A percentile compares a stretch with the other conserved stretches of the same genome.
phyloP scores from a whole-genome alignment of 2,113 vertebrate genomes.

The Pogonocichla stellata region DNA sequence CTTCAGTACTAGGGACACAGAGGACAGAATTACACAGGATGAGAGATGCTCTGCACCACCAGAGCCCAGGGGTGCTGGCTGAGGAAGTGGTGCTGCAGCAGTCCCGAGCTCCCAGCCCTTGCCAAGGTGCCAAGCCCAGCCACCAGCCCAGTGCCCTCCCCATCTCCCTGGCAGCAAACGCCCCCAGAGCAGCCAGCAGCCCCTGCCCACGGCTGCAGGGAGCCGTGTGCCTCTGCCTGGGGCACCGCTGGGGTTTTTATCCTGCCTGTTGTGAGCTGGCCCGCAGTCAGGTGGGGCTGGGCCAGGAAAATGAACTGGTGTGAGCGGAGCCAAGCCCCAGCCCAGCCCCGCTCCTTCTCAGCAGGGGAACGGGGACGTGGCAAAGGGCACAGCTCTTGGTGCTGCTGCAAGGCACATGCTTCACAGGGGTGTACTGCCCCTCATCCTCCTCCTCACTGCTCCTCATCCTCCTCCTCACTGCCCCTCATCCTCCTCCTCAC shows the following conservation, averaged over 20 bases:
- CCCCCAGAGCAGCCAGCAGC: background rate
- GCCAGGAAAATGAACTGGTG: slow-evolving; percentile 58
- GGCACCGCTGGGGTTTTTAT: background rate
- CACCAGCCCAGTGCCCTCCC: accelerated
- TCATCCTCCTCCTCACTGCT: background rate
- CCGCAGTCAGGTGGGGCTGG: slow-evolving; percentile 15
- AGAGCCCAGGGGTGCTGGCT: background rate
- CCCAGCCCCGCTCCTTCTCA: slow-evolving; percentile 6
- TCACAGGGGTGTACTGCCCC: background rate
- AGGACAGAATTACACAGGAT: background rate
- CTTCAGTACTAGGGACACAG: slow-evolving; percentile 16
- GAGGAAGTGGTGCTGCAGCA: background rate
- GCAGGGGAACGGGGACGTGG: slow-evolving; percentile 47
- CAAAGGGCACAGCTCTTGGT: slow-evolving; percentile 35
- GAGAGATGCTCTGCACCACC: background rate
- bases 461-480: background rate
- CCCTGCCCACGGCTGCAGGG: background rate
- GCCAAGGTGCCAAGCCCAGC: accelerated
- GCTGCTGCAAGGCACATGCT: slow-evolving; percentile 31
- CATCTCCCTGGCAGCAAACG: background rate
- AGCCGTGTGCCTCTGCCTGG: background rate
- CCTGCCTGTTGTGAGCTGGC: slow-evolving; percentile 26
- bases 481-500: background rate
- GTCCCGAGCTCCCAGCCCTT: accelerated
- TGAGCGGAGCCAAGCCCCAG: slow-evolving; percentile 5